Percentiles rank a stretch among this genome's conserved stretches.
These are phyloP conservation scores for Myanophis thanlyinensis DNA, from an alignment of 2,113 vertebrate species.

Conservation along the genomic window DNA sequence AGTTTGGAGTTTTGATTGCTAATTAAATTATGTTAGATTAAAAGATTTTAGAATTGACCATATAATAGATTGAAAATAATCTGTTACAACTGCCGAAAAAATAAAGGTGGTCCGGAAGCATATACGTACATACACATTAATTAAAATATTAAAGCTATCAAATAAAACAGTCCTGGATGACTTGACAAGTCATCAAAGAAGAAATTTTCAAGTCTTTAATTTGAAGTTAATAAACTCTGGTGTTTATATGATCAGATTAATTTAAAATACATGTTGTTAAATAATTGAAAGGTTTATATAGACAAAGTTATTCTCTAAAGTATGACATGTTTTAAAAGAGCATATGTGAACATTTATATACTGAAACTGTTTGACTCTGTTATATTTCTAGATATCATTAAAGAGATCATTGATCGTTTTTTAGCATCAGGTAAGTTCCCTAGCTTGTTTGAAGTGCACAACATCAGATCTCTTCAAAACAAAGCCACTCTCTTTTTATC, in stretches of 20 bases:
- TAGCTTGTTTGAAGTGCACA: neutral
- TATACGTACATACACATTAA: neutral
- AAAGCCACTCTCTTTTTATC: neutral
- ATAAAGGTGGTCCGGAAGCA: neutral
- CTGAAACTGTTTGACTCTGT: neutral
- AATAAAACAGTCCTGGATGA: neutral
- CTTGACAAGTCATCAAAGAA: neutral
- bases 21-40: neutral
- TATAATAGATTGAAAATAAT: neutral
- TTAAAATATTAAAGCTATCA: neutral
- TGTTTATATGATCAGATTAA: neutral
- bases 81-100: neutral
- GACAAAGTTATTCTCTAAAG: neutral
- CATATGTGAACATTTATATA: neutral
- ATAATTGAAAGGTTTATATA: neutral
- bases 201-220: neutral
- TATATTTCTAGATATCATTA: neutral
- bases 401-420: neutral
- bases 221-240: neutral
- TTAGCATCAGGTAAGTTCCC: neutral
- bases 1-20: neutral
- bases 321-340: neutral
- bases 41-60: neutral
- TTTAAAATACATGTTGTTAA: neutral
- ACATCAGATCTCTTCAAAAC: neutral